Evolutionary conservation across 2,888 invertebrate genomes (phyloP), one percentile per base, ranked within the genome.

Genomic region (Tenodera sinensis): DNA sequence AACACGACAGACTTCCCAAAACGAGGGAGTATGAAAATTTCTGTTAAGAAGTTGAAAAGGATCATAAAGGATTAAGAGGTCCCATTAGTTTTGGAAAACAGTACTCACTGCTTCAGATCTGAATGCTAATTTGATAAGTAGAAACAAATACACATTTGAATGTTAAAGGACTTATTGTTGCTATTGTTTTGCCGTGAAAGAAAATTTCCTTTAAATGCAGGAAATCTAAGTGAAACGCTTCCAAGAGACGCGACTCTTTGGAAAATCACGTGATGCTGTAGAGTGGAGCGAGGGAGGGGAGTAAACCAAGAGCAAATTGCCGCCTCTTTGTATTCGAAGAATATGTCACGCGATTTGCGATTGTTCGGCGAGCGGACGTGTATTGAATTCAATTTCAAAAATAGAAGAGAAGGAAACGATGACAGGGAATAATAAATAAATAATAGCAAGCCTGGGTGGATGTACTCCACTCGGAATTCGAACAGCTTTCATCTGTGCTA

Each of bases 311-410:
- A 83, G 84, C 89, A 89, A 90, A 89, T 89, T 89, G 90, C 71
- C 89, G 83, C 85, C 89, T 89, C 89, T 90, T 90, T 90, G 90
- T 90, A 86, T 34, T 25, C 12, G 89, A 90, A 90, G 89, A 90
- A 90, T 90, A 84, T 85, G 85, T 83, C 83, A 28, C 88, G 54
- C 90, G 87, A 90, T 90, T 89, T 89, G 90, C 86, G 88, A 90
- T 90, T 90, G 90, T 90, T 89, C 89, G 85, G 12, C 28, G 28
- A 71, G 83, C 84, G 88, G 89, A 90, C 90, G 90, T 90, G 90
- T 84, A 54, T 83, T 88, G 88, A 88, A 88, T 88, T 83, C 25
- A 81, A 81, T 83, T 82, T 83, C 71, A 30, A 87, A 28, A 87
- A 83, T 83, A 83, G 54, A 25, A 71, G 54, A 71, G 54, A 25